These are phyloP conservation scores for Beaufortia kweichowensis DNA, from an alignment of 2,113 vertebrate species.

Conservation along the genomic window DNA sequence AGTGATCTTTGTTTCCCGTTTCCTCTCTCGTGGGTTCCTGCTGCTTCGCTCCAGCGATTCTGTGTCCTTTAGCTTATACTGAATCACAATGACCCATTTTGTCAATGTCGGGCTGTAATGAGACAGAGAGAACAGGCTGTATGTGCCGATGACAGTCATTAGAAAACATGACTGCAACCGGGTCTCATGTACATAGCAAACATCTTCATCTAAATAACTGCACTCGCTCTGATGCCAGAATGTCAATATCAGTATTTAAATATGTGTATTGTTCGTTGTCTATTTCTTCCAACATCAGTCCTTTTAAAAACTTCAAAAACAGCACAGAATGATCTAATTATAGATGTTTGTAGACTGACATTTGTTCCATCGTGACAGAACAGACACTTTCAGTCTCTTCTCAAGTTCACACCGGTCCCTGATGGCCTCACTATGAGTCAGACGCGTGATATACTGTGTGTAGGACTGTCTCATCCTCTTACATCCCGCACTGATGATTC, in stretches of 20 bases:
- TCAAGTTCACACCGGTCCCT: neutral
- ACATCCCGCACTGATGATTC: constrained; percentile 45
- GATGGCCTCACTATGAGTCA: constrained; percentile 20
- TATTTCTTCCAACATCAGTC: too few relatives aligned
- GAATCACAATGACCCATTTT: constrained; percentile 56
- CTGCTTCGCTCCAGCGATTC: constrained; percentile 12
- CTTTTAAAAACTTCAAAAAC: neutral
- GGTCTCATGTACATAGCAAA: constrained; percentile 38
- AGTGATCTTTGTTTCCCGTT: constrained; percentile 6
- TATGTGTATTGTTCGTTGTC: neutral
- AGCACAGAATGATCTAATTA: neutral
- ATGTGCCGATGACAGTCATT: constrained; percentile 47
- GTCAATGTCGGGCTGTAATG: constrained; percentile 55
- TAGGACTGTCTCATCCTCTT: constrained; percentile 30
- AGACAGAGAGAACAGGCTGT: constrained; percentile 26
- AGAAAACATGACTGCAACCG: constrained; percentile 48
- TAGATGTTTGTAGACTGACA: constrained; percentile 7
- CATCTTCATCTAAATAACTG: constrained; percentile 26
- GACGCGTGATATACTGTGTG: neutral
- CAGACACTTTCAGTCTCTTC: neutral
- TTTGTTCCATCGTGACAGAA: neutral
- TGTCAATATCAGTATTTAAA: constrained; percentile 1
- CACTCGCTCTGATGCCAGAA: neutral
- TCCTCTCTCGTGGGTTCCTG: neutral
- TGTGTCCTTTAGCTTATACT: constrained; percentile 51